Conservation (phyloP, 2,888 invertebrate species). For the Caenorhabditis virilis region DNA sequence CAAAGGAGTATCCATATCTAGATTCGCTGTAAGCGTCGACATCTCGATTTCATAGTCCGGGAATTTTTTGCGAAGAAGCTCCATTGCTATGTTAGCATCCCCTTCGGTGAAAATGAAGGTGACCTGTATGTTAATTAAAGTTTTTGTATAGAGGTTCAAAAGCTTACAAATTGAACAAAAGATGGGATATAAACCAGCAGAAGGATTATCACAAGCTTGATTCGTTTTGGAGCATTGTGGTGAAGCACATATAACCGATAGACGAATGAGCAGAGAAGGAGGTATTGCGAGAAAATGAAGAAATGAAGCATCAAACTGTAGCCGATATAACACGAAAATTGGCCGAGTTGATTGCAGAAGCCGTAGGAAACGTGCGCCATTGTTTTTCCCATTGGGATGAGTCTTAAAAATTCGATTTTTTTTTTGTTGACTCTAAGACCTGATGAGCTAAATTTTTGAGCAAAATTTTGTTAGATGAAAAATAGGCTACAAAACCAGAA, state of each 20-base stretch:
- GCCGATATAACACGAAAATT: slow-evolving; percentile 6
- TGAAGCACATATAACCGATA: slow-evolving; percentile 20
- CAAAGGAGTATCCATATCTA: slow-evolving; percentile 13
- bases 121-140: background rate
- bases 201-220: slow-evolving; percentile 3
- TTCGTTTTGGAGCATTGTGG: background rate
- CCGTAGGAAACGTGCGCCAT: slow-evolving; percentile 30
- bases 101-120: slow-evolving; percentile 16
- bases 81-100: slow-evolving; percentile 6
- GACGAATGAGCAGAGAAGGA: slow-evolving; percentile 11
- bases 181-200: slow-evolving; percentile 14
- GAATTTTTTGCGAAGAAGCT: slow-evolving; percentile 8
- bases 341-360: slow-evolving; percentile 4
- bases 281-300: slow-evolving; percentile 25
- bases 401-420: too few species aligned
- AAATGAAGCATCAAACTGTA: slow-evolving; percentile 19
- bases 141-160: background rate
- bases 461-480: too few species aligned
- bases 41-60: slow-evolving; percentile 15
- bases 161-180: slow-evolving; percentile 9
- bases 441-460: too few species aligned
- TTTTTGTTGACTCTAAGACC: too few species aligned
- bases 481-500: too few species aligned
- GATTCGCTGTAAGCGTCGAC: slow-evolving; percentile 13
- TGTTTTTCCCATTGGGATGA: slow-evolving; percentile 14